phyloP scores from a whole-genome alignment of 2,888 invertebrate species.

The Esperia sulphurella region DNA sequence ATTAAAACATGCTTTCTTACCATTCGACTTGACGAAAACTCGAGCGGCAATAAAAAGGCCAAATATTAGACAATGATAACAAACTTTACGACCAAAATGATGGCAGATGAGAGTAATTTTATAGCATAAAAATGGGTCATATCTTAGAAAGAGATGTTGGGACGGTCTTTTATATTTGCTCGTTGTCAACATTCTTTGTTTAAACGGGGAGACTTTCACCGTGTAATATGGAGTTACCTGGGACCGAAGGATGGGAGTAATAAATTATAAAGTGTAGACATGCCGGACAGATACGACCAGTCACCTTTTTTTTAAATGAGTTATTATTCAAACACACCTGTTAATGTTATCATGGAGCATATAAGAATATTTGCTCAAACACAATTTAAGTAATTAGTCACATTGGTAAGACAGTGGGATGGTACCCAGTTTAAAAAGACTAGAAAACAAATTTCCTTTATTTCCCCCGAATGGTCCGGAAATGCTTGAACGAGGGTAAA shows the following conservation, averaged over 20 bases:
- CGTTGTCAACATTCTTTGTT: slow-evolving; percentile 53
- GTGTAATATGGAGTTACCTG: slow-evolving; percentile 15
- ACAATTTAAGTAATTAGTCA: background rate
- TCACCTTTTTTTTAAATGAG: slow-evolving; percentile 13
- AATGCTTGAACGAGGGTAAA: slow-evolving; percentile 27
- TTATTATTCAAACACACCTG: slow-evolving; percentile 32
- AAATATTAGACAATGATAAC: slow-evolving; percentile 67
- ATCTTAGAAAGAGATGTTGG: slow-evolving; percentile 41
- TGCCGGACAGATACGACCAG: slow-evolving; percentile 22
- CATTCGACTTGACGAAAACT: slow-evolving; percentile 18
- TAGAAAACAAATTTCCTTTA: background rate
- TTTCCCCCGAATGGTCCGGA: slow-evolving; percentile 19
- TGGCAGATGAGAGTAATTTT: slow-evolving; percentile 55
- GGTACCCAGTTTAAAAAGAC: background rate
- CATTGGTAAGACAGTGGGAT: background rate
- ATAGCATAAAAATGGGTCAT: slow-evolving; percentile 61
- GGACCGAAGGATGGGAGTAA: slow-evolving; percentile 43
- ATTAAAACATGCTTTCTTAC: slow-evolving; percentile 17
- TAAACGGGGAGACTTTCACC: slow-evolving; percentile 44
- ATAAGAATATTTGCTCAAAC: background rate
- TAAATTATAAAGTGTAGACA: slow-evolving; percentile 61
- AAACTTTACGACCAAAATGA: slow-evolving; percentile 39
- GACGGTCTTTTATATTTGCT: slow-evolving; percentile 56
- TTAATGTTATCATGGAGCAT: slow-evolving; percentile 10
- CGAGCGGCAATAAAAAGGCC: slow-evolving; percentile 49